A percentile compares a stretch with the other conserved stretches of the same genome.
These are phyloP conservation scores for Amphiprion ocellaris DNA, from an alignment of 2,113 vertebrate genomes.

Conservation along the genomic window DNA sequence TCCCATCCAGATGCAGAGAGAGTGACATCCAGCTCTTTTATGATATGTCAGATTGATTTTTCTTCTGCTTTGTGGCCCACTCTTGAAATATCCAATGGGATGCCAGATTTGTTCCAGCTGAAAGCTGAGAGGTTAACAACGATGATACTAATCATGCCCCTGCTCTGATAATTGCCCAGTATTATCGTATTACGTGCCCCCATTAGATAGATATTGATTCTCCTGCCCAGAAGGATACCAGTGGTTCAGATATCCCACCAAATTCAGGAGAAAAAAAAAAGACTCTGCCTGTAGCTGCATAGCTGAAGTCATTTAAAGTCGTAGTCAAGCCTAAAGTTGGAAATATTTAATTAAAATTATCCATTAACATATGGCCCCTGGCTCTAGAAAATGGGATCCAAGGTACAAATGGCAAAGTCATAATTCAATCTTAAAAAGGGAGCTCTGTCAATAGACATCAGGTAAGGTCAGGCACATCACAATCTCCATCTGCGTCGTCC, in stretches of 20 bases:
- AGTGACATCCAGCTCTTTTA: conserved; percentile 23
- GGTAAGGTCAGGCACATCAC: conserved; percentile 73
- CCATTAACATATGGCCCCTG: conserved; percentile 73
- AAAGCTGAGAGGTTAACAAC: conserved; percentile 68
- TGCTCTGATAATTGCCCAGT: conserved; percentile 67
- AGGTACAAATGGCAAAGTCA: conserved; percentile 78
- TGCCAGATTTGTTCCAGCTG: conserved; percentile 21
- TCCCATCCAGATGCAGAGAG: conserved; percentile 30
- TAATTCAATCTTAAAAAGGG: conserved; percentile 74
- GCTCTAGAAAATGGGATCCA: conserved; percentile 70
- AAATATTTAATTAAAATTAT: conserved; percentile 77
- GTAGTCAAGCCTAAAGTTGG: conserved; percentile 68
- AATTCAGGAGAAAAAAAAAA: conserved; percentile 52
- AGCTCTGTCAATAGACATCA: conserved; percentile 72
- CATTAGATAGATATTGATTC: conserved; percentile 75
- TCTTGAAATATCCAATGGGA: conserved; percentile 46
- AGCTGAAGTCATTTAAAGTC: conserved; percentile 62
- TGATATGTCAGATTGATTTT: conserved; percentile 30
- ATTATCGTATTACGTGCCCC: conserved; percentile 67
- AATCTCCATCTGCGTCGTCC: conserved; percentile 67
- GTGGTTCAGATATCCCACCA: conserved; percentile 51
- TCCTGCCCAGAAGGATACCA: conserved; percentile 51
- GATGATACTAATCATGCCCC: conserved; percentile 63
- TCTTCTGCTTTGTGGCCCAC: conserved; percentile 3
- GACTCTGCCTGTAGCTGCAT: conserved; percentile 41